Evolutionary conservation across 2,113 vertebrate species (phyloP).

Genomic region (Helogale parvula): DNA sequence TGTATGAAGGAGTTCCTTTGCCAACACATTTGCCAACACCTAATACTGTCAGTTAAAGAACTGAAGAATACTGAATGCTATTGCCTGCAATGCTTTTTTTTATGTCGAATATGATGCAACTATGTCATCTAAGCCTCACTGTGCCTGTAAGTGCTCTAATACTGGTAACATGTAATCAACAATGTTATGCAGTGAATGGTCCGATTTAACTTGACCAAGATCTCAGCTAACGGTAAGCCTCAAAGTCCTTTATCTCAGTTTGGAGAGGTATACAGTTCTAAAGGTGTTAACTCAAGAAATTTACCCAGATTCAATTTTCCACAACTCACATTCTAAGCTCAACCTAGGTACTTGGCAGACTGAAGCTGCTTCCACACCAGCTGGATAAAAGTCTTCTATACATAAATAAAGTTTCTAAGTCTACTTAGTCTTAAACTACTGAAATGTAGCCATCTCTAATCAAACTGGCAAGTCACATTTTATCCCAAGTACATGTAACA

Average conservation of each 20-base stretch:
- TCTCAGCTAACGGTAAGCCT: slow-evolving; percentile 2
- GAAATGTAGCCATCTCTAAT: neutral
- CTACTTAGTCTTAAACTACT: slow-evolving; percentile 17
- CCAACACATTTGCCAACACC: neutral
- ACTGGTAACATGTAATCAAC: neutral
- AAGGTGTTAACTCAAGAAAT: slow-evolving; percentile 23
- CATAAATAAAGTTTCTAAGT: neutral
- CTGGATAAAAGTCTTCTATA: neutral
- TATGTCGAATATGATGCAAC: slow-evolving; percentile 34
- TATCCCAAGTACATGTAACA: neutral
- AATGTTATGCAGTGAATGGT: neutral
- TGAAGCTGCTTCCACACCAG: neutral
- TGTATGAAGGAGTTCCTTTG: neutral
- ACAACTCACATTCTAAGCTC: neutral
- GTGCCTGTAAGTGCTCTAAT: slow-evolving; percentile 43
- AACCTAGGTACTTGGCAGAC: neutral
- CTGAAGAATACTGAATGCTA: slow-evolving; percentile 10
- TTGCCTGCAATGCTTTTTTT: slow-evolving; percentile 30
- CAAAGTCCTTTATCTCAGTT: neutral
- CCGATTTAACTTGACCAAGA: slow-evolving; percentile 24
- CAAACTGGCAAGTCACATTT: slow-evolving; percentile 28
- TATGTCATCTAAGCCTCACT: slow-evolving; percentile 24
- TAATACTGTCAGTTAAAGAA: slow-evolving; percentile 39
- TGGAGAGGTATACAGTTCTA: neutral
- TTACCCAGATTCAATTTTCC: neutral